Evolutionary conservation across 30 jellyfish, hydroid and myxozoan genomes (phyloP).

Genomic region (Cassiopea andromeda): DNA sequence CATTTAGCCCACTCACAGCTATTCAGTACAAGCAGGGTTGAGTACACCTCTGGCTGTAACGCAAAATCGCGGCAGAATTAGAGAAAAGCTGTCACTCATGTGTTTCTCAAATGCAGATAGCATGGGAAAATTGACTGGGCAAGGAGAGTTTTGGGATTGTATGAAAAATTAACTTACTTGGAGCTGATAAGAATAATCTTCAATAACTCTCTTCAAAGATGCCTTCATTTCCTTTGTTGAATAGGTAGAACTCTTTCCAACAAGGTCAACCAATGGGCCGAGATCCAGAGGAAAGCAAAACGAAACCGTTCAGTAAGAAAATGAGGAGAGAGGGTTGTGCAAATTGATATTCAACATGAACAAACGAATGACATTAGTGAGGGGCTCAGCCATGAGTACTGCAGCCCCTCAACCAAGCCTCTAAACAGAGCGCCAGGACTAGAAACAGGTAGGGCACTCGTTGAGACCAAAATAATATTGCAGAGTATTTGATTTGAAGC

Average conservation of each 20-base stretch:
- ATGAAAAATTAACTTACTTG: neutral
- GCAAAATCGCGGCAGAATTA: no score
- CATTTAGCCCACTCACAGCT: no score
- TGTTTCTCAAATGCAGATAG: no score
- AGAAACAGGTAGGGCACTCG: neutral
- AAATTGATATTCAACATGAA: neutral
- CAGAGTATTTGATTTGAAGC: no score
- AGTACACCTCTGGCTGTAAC: no score
- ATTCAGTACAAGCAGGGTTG: no score
- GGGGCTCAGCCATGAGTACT: neutral
- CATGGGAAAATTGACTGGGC: neutral
- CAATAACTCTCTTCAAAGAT: neutral
- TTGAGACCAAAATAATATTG: no score
- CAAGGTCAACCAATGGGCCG: neutral
- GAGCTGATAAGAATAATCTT: neutral
- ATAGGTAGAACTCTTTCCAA: neutral
- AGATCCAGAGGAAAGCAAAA: neutral
- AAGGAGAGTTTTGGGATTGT: neutral
- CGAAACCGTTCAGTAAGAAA: neutral
- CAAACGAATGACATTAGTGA: neutral
- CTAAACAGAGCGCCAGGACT: neutral
- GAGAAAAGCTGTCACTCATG: no score
- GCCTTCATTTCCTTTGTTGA: neutral
- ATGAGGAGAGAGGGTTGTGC: neutral
- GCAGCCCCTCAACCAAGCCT: neutral